Evolutionary conservation across 2,888 invertebrate species (phyloP), one percentile per base, ranked within the genome.

Genomic region (Drosophila dives): DNA sequence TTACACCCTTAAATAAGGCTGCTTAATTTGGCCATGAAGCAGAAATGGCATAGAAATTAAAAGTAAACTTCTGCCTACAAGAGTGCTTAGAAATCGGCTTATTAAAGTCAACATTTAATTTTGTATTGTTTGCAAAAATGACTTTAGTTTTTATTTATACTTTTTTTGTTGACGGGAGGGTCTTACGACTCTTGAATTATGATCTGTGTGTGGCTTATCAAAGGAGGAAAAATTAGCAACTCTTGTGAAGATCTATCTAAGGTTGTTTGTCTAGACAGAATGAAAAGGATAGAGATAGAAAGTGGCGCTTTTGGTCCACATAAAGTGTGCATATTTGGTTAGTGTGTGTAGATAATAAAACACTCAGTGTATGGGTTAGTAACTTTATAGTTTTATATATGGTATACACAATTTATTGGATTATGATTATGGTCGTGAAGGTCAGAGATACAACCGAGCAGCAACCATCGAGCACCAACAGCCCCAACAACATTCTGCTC

Each of bases 391-490:
- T 82, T 82, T 87, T 85, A 83, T 86, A 81, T 77, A 86, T 88
- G 77, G 77, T 87, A 74, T 81, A 81, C 72, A 83, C 67, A 71
- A 86, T 86, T 86, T 86, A 86, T 89, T 86, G 82, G 85, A 83
- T 85, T 86, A 89, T 86, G 84, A 75, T 76, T 86, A 83, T 89
- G 89, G 71, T 80, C 85, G 69, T 89, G 89, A 87, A 87, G 86
- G 89, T 87, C 86, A 86, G 72, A 85, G 72, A 71, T 64, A 68
- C 68, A 75, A 53, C 49, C 63, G 38, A 34, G 45, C 54, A 54
- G 42, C 55, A 42, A 33, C 56, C 29, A 40, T 15, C 23, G 23
- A 45, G 45, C 45, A 23, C 6, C 12, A 60, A 33, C 71, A 69
- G 29, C 38, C 63, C 49, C 62, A 50, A 48, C 40, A 42, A 40